phyloP scores from a whole-genome alignment of 2,797 vertebrate genomes.

The Acipenser oxyrinchus region DNA sequence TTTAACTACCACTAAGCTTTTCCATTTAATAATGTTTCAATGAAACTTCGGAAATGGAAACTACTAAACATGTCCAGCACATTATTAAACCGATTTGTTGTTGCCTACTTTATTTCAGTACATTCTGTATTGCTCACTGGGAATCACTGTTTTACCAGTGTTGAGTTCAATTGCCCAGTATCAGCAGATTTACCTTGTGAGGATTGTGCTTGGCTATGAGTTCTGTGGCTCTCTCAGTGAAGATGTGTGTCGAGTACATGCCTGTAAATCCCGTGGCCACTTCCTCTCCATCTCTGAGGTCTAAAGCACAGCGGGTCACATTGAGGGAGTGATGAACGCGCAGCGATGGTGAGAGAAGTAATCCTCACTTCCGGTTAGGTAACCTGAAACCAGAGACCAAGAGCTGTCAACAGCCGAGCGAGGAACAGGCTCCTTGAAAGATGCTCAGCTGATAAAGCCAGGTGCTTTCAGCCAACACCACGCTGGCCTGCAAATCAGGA shows the following conservation, averaged over 20 bases:
- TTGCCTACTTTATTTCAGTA: too few species aligned
- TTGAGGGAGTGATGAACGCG: slow-evolving; percentile 50
- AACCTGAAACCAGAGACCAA: slow-evolving; percentile 56
- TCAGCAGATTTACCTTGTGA: slow-evolving; percentile 55
- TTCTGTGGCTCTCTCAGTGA: slow-evolving; percentile 63
- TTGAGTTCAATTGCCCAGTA: too few species aligned
- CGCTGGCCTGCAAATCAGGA: too few species aligned
- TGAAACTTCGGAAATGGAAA: too few species aligned
- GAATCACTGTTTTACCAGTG: too few species aligned
- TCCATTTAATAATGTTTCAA: too few species aligned
- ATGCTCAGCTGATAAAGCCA: neutral
- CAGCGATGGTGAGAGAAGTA: slow-evolving; percentile 78
- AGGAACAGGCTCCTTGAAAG: neutral
- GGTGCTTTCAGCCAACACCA: too few species aligned
- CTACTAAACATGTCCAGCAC: too few species aligned
- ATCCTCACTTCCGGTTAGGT: slow-evolving; percentile 77
- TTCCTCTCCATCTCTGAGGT: slow-evolving; percentile 81
- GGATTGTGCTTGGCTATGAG: slow-evolving; percentile 67
- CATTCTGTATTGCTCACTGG: too few species aligned
- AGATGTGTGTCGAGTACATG: slow-evolving; percentile 76
- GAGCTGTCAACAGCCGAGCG: neutral
- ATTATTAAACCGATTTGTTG: too few species aligned
- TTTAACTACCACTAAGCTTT: too few species aligned
- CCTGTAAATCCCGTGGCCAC: slow-evolving; percentile 59
- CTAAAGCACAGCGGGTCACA: slow-evolving; percentile 72